phyloP scores from a whole-genome alignment of 2,888 invertebrate genomes.

The Lasioglossum oenotherae region DNA sequence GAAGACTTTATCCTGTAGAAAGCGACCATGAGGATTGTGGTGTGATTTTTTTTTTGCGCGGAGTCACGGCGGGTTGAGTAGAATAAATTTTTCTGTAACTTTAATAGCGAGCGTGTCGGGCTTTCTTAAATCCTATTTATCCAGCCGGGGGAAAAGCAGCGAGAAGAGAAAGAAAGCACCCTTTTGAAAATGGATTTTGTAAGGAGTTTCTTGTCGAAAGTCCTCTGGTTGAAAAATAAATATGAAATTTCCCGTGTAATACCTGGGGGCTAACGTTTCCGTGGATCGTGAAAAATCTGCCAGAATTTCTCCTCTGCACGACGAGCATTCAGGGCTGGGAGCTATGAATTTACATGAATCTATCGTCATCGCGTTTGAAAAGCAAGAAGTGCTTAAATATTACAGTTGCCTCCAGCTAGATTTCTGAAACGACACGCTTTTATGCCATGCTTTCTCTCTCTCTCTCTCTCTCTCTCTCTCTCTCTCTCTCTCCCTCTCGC shows the following conservation, averaged over 20 bases:
- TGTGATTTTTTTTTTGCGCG: not conserved
- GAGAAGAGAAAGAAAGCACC: not conserved
- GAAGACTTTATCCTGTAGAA: not conserved
- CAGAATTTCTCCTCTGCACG: not conserved
- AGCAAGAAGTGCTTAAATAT: slow-evolving; percentile 20
- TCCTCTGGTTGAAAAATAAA: not conserved
- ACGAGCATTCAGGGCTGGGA: not conserved
- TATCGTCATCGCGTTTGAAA: slow-evolving; percentile 10
- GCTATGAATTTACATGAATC: slow-evolving; percentile 11
- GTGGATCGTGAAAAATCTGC: not conserved
- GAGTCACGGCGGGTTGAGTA: not conserved
- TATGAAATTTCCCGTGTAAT: not conserved
- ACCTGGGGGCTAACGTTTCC: not conserved
- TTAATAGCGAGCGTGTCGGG: not conserved
- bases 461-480: not conserved
- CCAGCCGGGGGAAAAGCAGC: not conserved
- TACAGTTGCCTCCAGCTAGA: not conserved
- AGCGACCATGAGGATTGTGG: not conserved
- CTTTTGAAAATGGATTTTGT: not conserved
- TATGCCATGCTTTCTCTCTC: not conserved
- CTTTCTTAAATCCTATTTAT: not conserved
- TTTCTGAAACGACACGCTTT: slow-evolving; percentile 8
- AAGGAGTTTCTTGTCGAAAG: not conserved
- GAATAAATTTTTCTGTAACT: not conserved
- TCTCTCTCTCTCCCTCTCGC: not conserved